A percentile compares a stretch with the other conserved stretches of the same genome.
These are phyloP conservation scores for Trachemys scripta DNA, from an alignment of 2,113 vertebrate species.

Conservation along the genomic window DNA sequence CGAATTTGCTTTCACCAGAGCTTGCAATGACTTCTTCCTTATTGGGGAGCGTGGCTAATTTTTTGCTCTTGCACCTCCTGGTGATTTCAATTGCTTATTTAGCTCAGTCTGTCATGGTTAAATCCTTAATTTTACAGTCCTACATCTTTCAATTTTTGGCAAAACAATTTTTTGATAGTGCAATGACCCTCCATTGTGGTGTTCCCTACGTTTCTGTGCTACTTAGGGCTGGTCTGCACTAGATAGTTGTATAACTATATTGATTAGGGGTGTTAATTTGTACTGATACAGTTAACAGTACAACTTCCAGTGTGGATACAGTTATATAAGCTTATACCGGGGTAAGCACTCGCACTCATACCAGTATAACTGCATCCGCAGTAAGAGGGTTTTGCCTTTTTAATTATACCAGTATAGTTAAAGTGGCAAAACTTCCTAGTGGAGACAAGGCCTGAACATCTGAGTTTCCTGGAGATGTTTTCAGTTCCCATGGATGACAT, in stretches of 20 bases:
- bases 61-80: not conserved
- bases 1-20: not conserved
- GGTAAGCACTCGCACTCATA: no score
- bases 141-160: not conserved
- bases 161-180: not conserved
- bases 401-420: no score
- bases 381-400: no score
- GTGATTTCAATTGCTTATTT: not conserved
- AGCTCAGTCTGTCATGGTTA: not conserved
- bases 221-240: not conserved
- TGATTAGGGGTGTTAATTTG: not conserved
- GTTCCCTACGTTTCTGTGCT: not conserved
- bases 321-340: not conserved
- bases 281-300: not conserved
- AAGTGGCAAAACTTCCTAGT: no score
- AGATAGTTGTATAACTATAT: not conserved
- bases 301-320: not conserved
- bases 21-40: accelerated
- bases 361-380: no score
- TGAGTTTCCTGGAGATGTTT: no score
- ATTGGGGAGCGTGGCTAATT: not conserved
- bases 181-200: not conserved
- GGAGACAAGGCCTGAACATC: no score
- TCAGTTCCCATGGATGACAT: no score
- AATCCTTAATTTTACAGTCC: not conserved